Evolutionary conservation across 2,113 vertebrate genomes (phyloP).

Genomic region (Oxygymnocypris stewartii): DNA sequence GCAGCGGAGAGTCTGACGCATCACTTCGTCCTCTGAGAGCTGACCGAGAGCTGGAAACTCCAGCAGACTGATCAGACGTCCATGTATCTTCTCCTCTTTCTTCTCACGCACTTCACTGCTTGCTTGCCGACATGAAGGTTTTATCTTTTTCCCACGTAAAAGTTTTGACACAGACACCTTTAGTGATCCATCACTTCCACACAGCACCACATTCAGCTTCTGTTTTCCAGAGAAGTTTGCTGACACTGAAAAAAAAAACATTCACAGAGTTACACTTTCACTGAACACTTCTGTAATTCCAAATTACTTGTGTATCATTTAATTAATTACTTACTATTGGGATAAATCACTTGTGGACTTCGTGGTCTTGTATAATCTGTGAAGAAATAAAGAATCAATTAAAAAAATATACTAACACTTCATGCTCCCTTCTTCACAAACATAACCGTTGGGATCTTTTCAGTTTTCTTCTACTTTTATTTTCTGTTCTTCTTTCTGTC

Average conservation of each 20-base stretch:
- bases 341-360: too few relatives aligned
- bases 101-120: constrained; percentile 30
- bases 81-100: constrained; percentile 22
- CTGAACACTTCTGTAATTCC: neutral
- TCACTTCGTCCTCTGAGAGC: neutral
- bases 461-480: neutral
- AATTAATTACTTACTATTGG: too few relatives aligned
- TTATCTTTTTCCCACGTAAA: constrained; percentile 29
- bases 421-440: too few relatives aligned
- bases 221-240: neutral
- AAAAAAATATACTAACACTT: too few relatives aligned
- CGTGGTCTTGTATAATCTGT: too few relatives aligned
- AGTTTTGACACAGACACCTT: neutral
- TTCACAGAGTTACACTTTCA: neutral
- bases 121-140: neutral
- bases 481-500: neutral
- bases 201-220: constrained; percentile 48
- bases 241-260: neutral
- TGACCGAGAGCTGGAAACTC: neutral
- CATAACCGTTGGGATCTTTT: neutral
- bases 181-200: neutral
- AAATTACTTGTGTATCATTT: too few relatives aligned
- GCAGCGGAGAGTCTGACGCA: neutral
- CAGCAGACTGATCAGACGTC: neutral
- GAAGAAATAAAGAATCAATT: too few relatives aligned